Conservation (phyloP, 2,888 invertebrate genomes). For the Agrotis segetum region DNA sequence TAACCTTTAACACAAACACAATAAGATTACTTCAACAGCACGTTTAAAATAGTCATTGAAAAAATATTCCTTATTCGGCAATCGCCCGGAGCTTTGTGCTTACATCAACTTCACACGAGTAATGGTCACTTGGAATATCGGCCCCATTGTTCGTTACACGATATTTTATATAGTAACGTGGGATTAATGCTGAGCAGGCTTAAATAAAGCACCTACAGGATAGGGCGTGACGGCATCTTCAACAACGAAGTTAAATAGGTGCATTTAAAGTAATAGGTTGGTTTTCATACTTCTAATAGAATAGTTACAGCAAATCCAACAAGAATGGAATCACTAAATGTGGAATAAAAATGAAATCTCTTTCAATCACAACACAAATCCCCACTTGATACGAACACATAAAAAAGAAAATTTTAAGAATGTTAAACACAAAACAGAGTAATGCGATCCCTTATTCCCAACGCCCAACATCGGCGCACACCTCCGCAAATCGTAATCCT, state of each 20-base stretch:
- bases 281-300: not conserved
- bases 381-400: constrained; percentile 70
- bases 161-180: constrained; percentile 67
- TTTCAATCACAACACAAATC: constrained; percentile 62
- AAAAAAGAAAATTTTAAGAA: constrained; percentile 74
- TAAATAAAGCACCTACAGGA: constrained; percentile 60
- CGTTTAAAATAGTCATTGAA: constrained; percentile 45
- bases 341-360: constrained; percentile 44
- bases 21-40: constrained; percentile 42
- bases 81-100: constrained; percentile 72
- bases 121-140: constrained; percentile 78
- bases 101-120: constrained; percentile 74
- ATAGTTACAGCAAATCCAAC: constrained; percentile 17
- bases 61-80: constrained; percentile 66
- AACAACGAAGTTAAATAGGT: constrained; percentile 15
- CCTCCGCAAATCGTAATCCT: constrained; percentile 91
- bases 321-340: constrained; percentile 19
- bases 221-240: constrained; percentile 57
- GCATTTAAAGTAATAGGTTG: constrained; percentile 5
- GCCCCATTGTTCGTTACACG: constrained; percentile 75
- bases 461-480: constrained; percentile 81
- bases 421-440: constrained; percentile 82
- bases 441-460: constrained; percentile 84
- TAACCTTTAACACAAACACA: constrained; percentile 44
- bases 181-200: constrained; percentile 61